These are phyloP conservation scores for Abrostola tripartita DNA, from an alignment of 2,888 invertebrate species.

Conservation along the genomic window DNA sequence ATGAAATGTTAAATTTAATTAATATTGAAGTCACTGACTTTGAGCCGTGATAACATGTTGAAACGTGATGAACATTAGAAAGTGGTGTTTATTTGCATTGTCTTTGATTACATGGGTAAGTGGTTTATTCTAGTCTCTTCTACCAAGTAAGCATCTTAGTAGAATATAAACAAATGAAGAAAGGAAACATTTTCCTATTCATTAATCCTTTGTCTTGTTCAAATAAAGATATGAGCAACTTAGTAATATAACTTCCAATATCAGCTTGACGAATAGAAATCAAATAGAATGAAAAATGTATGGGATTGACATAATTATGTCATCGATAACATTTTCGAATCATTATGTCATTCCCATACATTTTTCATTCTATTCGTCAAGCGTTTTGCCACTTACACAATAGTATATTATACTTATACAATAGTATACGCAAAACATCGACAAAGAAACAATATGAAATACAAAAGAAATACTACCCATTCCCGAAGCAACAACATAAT, in stretches of 20 bases:
- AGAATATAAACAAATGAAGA: not conserved
- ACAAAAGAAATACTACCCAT: slow-evolving; percentile 26
- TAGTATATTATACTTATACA: not conserved
- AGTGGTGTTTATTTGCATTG: not conserved
- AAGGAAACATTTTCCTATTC: slow-evolving; percentile 17
- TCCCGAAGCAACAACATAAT: slow-evolving; percentile 44
- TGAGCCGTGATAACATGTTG: not conserved
- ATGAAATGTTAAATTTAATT: not conserved
- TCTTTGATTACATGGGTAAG: no score
- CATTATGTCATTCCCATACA: no score
- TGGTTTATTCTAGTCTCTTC: no score
- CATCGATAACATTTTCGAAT: no score
- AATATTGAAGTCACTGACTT: not conserved
- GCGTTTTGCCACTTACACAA: no score
- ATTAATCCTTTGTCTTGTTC: slow-evolving; percentile 24
- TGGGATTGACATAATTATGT: no score
- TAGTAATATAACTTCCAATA: no score
- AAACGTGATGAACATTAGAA: not conserved
- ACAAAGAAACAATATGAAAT: slow-evolving; percentile 29
- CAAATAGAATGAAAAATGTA: no score
- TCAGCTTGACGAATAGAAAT: no score
- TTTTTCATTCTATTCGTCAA: no score
- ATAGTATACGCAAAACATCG: slow-evolving; percentile 2
- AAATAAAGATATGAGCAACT: not conserved
- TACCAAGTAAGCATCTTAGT: not conserved